Conservation (phyloP, 2,888 invertebrate species). For the Caenorhabditis sp. region DNA sequence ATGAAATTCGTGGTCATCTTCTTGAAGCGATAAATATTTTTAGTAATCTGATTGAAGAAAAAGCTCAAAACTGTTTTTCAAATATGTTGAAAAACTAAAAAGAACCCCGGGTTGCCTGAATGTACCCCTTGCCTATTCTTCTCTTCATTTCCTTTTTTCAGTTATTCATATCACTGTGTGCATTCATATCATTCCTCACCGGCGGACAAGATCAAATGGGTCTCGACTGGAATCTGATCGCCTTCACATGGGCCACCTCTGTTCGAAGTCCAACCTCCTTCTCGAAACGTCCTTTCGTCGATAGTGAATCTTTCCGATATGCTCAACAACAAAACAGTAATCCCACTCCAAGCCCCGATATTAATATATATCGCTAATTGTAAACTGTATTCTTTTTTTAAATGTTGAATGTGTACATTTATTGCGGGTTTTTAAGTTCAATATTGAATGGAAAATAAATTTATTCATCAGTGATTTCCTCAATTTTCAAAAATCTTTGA, state of each 20-base stretch:
- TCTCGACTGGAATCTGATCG: slow-evolving; percentile 59
- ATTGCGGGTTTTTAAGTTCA: not conserved
- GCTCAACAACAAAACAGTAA: slow-evolving; percentile 48
- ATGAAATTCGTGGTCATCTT: too few species aligned
- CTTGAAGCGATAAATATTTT: too few species aligned
- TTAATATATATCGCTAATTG: slow-evolving; percentile 20
- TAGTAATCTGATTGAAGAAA: too few species aligned
- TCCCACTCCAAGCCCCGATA: slow-evolving; percentile 36
- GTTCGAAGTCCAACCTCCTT: slow-evolving; percentile 29
- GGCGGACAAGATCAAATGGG: slow-evolving; percentile 60
- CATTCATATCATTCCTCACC: slow-evolving; percentile 41
- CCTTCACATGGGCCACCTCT: slow-evolving; percentile 50
- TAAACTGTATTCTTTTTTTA: not conserved
- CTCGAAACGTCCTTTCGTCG: slow-evolving; percentile 46
- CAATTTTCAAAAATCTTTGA: slow-evolving; percentile 44
- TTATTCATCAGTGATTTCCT: slow-evolving; percentile 31
- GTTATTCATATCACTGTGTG: slow-evolving; percentile 39
- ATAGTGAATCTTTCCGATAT: slow-evolving; percentile 53
- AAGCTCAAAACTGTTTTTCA: too few species aligned
- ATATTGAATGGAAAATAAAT: not conserved
- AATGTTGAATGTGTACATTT: not conserved
- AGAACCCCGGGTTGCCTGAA: too few species aligned
- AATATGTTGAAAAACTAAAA: too few species aligned
- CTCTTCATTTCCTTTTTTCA: slow-evolving; percentile 18
- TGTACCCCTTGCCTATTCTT: too few species aligned